Evolutionary conservation across 2,797 vertebrate genomes (phyloP), one percentile per base, ranked within the genome.

Genomic region (Monodelphis domestica): DNA sequence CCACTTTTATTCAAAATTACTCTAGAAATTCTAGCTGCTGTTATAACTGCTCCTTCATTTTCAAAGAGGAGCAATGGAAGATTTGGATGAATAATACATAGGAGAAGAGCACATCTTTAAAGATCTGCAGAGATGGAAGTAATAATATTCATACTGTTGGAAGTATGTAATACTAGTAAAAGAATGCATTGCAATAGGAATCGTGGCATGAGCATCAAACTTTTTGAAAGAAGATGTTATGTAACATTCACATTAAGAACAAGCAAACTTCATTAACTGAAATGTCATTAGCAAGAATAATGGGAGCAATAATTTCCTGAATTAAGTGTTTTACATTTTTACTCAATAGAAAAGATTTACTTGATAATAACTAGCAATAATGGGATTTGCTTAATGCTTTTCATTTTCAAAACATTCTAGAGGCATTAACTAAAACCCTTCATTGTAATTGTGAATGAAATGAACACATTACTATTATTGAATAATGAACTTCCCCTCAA

Each of bases 281-380:
- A 6, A 45, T 63, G 89, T 53, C 38, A 89, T 55, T 94, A 78
- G 90, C 28, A 93, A 91, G 87, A 88, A 53, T 28, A 88, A 88
- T 88, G 87, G 51, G 30, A 53, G 29, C 30, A 33, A 88, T 53
- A 53, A 88, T 53, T 88, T 88, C 30, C 87, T 88, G 52, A 52
- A 53, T 53, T 52, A 88, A 53, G 29, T 52, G 50, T 53, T 15
- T n/a, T 88, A 88, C 51, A 53, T n/a, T 51, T 78, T 51, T 88
- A 53, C 30, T 53, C 52, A 53, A n/a, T 88, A 38, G 28, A 53
- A 52, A 53, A 88, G 87, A 88, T 88, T 88, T 88, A 88, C 52
- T 30, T 88, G 30, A 53, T 88, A 29, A 88, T 88, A 88, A 53
- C 12, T 9, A 30, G 51, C 51, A 88, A 88, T 88, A 53, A 88